Conservation (phyloP, 2,113 vertebrate genomes). For the Gulo gulo region DNA sequence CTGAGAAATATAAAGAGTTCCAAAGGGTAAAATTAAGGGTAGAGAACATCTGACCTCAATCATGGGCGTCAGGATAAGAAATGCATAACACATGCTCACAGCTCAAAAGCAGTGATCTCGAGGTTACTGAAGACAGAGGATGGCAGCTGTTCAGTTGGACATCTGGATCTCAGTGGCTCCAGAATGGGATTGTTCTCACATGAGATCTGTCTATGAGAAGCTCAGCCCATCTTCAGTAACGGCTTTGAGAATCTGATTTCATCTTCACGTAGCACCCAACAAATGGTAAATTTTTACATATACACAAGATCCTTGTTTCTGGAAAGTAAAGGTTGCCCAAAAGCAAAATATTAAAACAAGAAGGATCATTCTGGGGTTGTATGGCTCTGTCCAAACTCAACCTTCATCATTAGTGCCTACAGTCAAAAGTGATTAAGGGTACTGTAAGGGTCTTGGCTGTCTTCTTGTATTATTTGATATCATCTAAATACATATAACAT, state of each 20-base stretch:
- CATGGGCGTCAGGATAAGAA: constrained; percentile 28
- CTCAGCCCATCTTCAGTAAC: background rate
- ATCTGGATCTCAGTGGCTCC: constrained; percentile 49
- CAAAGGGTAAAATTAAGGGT: constrained; percentile 37
- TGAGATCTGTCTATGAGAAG: constrained; percentile 24
- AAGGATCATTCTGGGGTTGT: background rate
- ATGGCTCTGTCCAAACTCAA: background rate
- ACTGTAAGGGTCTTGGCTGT: background rate
- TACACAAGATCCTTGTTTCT: background rate
- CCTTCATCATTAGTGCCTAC: background rate
- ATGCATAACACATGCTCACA: constrained; percentile 56
- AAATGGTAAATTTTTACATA: constrained; percentile 19
- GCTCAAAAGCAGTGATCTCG: constrained; percentile 3
- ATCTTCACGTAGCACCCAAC: constrained; percentile 10
- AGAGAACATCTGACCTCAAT: constrained; percentile 63
- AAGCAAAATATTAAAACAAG: constrained; percentile 9
- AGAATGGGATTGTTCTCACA: constrained; percentile 28
- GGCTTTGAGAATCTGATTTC: constrained; percentile 41
- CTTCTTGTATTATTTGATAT: background rate
- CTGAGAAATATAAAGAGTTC: constrained; percentile 30
- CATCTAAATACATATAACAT: background rate
- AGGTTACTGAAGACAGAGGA: background rate
- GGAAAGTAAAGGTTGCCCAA: background rate
- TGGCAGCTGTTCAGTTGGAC: constrained; percentile 52
- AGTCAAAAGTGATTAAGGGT: background rate